Evolutionary conservation across 2,888 invertebrate genomes (phyloP), one percentile per base, ranked within the genome.

Genomic region (Nemotelus nigrinus): DNA sequence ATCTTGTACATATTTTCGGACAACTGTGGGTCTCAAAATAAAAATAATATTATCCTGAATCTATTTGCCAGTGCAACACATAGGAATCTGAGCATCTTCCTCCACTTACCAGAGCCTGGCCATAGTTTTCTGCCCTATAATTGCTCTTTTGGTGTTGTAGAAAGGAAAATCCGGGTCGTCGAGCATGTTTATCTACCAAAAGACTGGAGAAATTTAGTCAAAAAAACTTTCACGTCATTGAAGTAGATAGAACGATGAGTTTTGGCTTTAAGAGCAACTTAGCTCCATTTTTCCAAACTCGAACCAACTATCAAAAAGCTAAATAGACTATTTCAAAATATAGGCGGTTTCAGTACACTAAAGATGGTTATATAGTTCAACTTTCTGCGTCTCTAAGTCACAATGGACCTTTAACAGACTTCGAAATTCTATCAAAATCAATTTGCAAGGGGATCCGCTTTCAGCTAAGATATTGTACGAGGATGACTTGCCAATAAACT

Each of bases 91-190:
- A 58, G 25, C 58, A 58, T 25, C 25, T 25, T 25, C 58, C 58
- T n/a, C 58, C 58, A 58, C 7, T 58, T 58, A 58, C 58, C 58
- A 58, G 58, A 58, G 25, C 58, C 58, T n/a, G 58, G 58, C 25
- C 58, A 58, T 58, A 58, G 58, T 58, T 58, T 58, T 58, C 2
- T 6, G 58, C 58, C 58, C 25, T 58, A 25, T 25, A 25, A 58
- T 25, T 25, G 58, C 25, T 58, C 25, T 8, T 58, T 58, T 58
- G 58, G 58, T n/a, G 58, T 58, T n/a, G 25, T 25, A 25, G 25
- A 25, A 25, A 25, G 25, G 25, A 25, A 25, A 25, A 25, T 1
- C 0, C 25, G 25, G 25, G 25, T 25, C 25, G 25, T 25, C 25
- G 25, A 25, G 25, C 25, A 25, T 25, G 25, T 25, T 25, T 25